Base-by-base conservation (phyloP, 2,797 vertebrate species). In the Macropodus opercularis region DNA sequence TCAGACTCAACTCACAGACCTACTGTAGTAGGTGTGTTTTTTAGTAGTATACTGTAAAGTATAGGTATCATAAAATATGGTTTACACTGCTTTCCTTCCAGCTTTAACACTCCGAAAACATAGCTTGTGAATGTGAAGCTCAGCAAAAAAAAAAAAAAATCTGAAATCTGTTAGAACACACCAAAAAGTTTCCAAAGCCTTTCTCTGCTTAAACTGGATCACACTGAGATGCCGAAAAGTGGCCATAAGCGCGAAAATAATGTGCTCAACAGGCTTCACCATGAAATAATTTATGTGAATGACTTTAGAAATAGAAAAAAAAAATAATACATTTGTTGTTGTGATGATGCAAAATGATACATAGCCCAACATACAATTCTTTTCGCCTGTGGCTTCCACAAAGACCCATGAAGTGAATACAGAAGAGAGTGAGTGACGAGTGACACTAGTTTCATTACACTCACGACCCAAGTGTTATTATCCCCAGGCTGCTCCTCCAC, bases 401-500 rank as follows among this genome's bases (percentile, higher is more conserved):
- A 26, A 40, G 38, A 15, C 32, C 12, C 38, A 71, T 50, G 1
- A 18, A 39, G 36, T 39, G 23, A 50, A 22, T 31, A 23, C 63
- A 31, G 18, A 29, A 75, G 50, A 36, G 55, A 80, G 21, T 39
- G 54, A 69, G 34, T 40, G 49, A 72, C 72, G 75, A 77, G 65
- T 52, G 52, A 14, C 53, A 31, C 51, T 49, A 56, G 51, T 60
- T 67, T 78, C 60, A 70, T 69, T 67, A 41, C 53, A 41, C 62
- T 59, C 53, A 22, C 52, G 32, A 3, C 60, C 49, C 42, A 31
- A 32, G 49, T 17, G 22, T 80, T 66, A 80, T 78, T 78, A 80
- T 84, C 74, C 54, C 32, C 55, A 43, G 52, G 65, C 69, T 66
- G 62, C 62, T 72, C 46, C 49, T 77, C 71, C 69, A 51, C 50